These are phyloP conservation scores for Diaprepes abbreviatus DNA, from an alignment of 2,888 invertebrate genomes.

Conservation along the genomic window DNA sequence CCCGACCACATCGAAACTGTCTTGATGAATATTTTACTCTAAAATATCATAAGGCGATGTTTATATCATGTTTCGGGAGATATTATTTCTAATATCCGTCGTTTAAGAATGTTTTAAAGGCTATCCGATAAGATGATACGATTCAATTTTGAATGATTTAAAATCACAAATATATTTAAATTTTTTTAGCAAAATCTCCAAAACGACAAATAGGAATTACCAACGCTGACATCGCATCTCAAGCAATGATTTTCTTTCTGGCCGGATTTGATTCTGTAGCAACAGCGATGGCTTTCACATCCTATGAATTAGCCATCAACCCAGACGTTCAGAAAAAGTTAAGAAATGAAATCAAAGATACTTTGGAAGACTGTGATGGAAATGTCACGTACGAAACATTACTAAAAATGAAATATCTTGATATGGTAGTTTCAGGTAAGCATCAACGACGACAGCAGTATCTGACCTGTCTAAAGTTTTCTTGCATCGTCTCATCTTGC, in stretches of 20 bases:
- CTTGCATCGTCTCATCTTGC: no score
- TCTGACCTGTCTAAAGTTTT: no score
- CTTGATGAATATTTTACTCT: no score
- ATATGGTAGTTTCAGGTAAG: slow-evolving; percentile 73
- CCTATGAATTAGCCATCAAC: slow-evolving; percentile 73
- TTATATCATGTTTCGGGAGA: no score
- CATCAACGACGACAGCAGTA: no score
- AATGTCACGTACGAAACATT: slow-evolving; percentile 70
- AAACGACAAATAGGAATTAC: slow-evolving; percentile 51
- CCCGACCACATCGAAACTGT: no score
- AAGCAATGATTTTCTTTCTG: slow-evolving; percentile 69
- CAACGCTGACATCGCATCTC: slow-evolving; percentile 72
- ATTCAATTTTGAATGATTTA: no score
- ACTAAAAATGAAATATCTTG: slow-evolving; percentile 72
- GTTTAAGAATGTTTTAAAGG: no score
- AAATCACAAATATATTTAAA: no score
- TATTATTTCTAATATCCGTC: no score
- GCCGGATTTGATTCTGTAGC: slow-evolving; percentile 70
- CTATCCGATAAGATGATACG: no score
- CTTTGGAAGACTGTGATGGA: slow-evolving; percentile 54
- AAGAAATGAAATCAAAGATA: slow-evolving; percentile 66
- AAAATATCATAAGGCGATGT: no score
- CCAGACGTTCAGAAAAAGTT: slow-evolving; percentile 72
- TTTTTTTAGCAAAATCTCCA: neutral
- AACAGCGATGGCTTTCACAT: slow-evolving; percentile 67